Evolutionary conservation across 2,113 vertebrate genomes (phyloP), one percentile per base, ranked within the genome.

Genomic region (Calyptomena viridis): DNA sequence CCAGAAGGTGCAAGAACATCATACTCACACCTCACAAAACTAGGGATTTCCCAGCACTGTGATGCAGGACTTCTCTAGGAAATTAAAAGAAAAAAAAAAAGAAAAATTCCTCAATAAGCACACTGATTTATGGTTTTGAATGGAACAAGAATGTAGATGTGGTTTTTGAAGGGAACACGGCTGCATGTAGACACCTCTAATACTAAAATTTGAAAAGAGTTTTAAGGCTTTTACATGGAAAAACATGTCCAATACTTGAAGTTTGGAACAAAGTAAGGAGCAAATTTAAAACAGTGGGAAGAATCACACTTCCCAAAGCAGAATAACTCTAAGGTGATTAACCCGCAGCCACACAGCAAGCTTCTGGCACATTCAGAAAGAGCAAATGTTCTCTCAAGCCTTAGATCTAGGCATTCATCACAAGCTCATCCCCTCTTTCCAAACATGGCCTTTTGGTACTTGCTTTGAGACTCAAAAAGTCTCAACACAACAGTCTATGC

Each of bases 301-400:
- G 56, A 95, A 49, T 87, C 62, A 78, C 75, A 88, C 50, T 67
- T 85, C 68, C 80, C 46, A 71, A 27, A 80, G 63, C 62, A 90
- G 50, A 90, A 64, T 63, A 92, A 62, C 49, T 14, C 39, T 74
- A 63, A 80, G 53, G 62, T 77, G 59, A 21, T 84, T 89, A 92
- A 91, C 77, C 15, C 71, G 47, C 17, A 56, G 46, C 31, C 77
- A 79, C 39, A 81, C 47, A 82, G 58, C 71, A 94, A 94, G 64
- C 50, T 91, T 86, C 81, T 78, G 60, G 75, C 83, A 88, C 75
- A 49, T 44, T 50, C 46, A 86, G 56, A 86, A 95, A 90, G 52
- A 73, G 20, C 62, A 90, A 88, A 87, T 59, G 72, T 49, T 90
- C 60, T 71, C 78, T 44, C 27, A 83, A 80, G 46, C 12, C 59